Percentiles rank a stretch among this genome's conserved stretches.
Conservation (phyloP, 2,888 invertebrate genomes). For the Protophormia terraenovae region DNA sequence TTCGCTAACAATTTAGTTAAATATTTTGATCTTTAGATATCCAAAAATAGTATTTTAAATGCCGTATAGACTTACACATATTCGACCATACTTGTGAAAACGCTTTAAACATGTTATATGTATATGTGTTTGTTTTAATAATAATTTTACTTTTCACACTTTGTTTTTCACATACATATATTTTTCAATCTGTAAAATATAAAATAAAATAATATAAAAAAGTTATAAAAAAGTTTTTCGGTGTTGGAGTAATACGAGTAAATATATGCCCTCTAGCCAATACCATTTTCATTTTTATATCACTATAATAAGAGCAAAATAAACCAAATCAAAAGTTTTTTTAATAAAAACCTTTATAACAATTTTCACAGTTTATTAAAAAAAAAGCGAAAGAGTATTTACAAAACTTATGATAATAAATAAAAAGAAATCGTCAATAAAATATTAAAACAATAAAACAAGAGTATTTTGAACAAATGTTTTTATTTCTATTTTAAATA, state of each 20-base stretch:
- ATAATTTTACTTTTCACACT: not conserved
- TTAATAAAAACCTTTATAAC: slow-evolving; percentile 32
- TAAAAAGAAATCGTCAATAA: slow-evolving; percentile 17
- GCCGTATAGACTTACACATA: not conserved
- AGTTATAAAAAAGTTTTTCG: slow-evolving; percentile 38
- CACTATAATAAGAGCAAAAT: not conserved
- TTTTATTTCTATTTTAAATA: not conserved
- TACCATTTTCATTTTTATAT: slow-evolving; percentile 19
- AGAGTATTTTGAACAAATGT: not conserved
- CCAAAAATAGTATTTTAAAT: not conserved
- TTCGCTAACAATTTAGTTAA: too few relatives aligned
- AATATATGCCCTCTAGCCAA: slow-evolving; percentile 8
- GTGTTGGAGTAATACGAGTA: not conserved
- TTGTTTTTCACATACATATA: slow-evolving; percentile 8
- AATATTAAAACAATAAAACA: slow-evolving; percentile 17
- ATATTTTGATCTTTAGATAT: too few relatives aligned
- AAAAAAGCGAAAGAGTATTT: not conserved
- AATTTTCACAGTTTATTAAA: slow-evolving; percentile 53
- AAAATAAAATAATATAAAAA: slow-evolving; percentile 38
- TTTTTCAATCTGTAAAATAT: slow-evolving; percentile 26
- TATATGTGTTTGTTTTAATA: not conserved
- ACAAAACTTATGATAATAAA: slow-evolving; percentile 18
- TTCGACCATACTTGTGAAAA: not conserved
- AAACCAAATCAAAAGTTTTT: slow-evolving; percentile 33
- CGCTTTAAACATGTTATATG: not conserved